Evolutionary conservation across 30 jellyfish, hydroid and myxozoan genomes (phyloP), one percentile per base, ranked within the genome.

Genomic region (Aurelia coerulea): DNA sequence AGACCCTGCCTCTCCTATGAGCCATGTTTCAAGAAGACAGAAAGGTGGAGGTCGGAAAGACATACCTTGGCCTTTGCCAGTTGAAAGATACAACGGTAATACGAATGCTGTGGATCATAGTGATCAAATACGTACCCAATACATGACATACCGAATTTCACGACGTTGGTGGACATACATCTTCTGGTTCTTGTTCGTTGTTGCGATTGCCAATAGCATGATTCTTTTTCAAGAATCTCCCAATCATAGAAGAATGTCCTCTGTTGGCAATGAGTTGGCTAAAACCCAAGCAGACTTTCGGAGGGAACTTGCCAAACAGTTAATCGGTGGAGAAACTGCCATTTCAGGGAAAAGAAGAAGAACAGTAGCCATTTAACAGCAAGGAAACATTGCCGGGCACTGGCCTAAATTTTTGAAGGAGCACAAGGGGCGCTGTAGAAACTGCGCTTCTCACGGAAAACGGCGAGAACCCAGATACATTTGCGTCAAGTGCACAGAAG

Each of bases 151-250:
- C 49, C 49, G 0, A 16, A 18, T 2, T 1, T 66, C 46, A 2
- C 5, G 33, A 5, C 78, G 78, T 66, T 15, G 78, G 78, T 66
- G 78, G 78, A 66, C 62, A n/a, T 66, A 66, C 46, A 33, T 66
- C 8, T 59, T 59, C 68, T 59, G 68, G 68, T 59, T 59, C 11
- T 19, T 59, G 31, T 59, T 59, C 8, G 78, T 0, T 66, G 19
- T 66, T 16, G 46, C 46, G 35, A 32, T 66, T 16, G 78, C 78
- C n/a, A 66, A 66, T 15, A 13, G 46, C 35, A 2, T n/a, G 17
- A 66, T 66, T 32, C 78, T 66, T n/a, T 66, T 66, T 66, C 35
- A 1, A 19, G 78, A 66, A 66, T 66, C 78, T 5, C 78, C 78
- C 5, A 66, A 66, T 32, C 78, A 66, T 0, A 5, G 33, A 66